Conservation (phyloP, 2,888 invertebrate species). For the Drosophila atripex region DNA sequence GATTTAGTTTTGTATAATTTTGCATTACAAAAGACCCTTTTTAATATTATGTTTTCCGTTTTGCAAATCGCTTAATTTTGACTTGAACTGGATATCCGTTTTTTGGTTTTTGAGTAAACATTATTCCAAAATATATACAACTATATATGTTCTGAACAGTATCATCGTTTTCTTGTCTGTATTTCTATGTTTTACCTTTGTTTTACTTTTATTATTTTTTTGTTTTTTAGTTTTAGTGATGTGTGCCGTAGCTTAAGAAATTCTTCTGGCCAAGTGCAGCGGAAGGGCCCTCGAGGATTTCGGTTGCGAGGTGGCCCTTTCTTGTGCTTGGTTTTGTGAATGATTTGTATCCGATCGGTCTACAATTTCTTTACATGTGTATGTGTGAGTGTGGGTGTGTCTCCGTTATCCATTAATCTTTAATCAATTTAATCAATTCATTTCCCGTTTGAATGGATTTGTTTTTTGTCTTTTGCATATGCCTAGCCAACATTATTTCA, state of each 20-base stretch:
- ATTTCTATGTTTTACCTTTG: conserved; percentile 25
- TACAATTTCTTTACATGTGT: conserved; percentile 65
- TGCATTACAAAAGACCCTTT: conserved; percentile 57
- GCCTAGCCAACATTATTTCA: conserved; percentile 79
- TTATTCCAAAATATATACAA: conserved; percentile 79
- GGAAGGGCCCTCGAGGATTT: conserved; percentile 12
- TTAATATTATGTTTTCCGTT: conserved; percentile 38
- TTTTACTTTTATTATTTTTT: conserved; percentile 10
- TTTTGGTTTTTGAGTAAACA: conserved; percentile 66
- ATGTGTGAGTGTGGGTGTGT: conserved; percentile 54
- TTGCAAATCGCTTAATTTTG: conserved; percentile 44
- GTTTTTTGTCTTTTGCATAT: conserved; percentile 54
- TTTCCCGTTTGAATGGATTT: conserved; percentile 13
- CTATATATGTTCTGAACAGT: conserved; percentile 64
- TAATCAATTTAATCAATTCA: conserved; percentile 31
- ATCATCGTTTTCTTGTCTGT: conserved; percentile 30
- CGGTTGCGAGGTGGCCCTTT: conserved; percentile 3
- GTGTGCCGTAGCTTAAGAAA: conserved; percentile 55
- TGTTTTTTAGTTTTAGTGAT: conserved; percentile 52
- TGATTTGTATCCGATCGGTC: conserved; percentile 68
- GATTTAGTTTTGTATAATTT: conserved; percentile 58
- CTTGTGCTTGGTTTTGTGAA: conserved; percentile 38
- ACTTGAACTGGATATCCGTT: conserved; percentile 45
- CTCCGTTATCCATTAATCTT: conserved; percentile 40
- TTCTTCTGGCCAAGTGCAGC: conserved; percentile 30